Base-by-base conservation (phyloP, 2,888 invertebrate species). In the Hipparchia sbordonii region DNA sequence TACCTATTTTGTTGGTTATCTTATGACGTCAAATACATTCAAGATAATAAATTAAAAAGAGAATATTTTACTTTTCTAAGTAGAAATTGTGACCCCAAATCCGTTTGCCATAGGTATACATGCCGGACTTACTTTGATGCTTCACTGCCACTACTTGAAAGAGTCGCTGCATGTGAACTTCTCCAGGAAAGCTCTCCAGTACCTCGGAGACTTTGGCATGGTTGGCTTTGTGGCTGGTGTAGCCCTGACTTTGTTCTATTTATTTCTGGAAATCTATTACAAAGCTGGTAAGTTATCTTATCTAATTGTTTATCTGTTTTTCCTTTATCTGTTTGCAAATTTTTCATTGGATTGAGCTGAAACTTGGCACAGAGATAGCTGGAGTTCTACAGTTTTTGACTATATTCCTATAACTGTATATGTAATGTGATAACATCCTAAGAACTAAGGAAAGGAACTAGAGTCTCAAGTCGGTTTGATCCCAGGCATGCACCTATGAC, bases 131-230 rank as follows among this genome's bases (percentile, higher is more conserved):
- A 82, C 88, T 0, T 77, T 93, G 60, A 87, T 92, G 86, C 83
- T 94, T 62, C 93, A 93, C 77, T 91, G 87, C 74, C 91, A 92
- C 76, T 91, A 91, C 73, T 76, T 92, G 13, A 91, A 89, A 75
- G 88, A 91, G 69, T 89, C 90, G 0, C 81, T 95, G 12, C 89
- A 91, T 76, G 90, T 92, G 1, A 94, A 94, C 87, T 95, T 95
- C 80, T 91, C 93, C 5, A 84, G 89, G 62, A 90, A 89, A 77
- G 89, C 91, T 2, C 80, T 95, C 54, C 87, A 89, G 72, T 92
- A 92, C 75, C 87, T 95, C 2, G 91, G 92, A 39, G 90, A 92
- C 76, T 89, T 94, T 77, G 94, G 93, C 1, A 91, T 94, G 74
- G 80, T 93, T 59, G 91, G 93, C 23, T 92, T 93, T 76, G 89